Percentiles rank a stretch among this genome's conserved stretches.
Conservation (phyloP, 2,113 vertebrate species). For the Caloenas nicobarica region DNA sequence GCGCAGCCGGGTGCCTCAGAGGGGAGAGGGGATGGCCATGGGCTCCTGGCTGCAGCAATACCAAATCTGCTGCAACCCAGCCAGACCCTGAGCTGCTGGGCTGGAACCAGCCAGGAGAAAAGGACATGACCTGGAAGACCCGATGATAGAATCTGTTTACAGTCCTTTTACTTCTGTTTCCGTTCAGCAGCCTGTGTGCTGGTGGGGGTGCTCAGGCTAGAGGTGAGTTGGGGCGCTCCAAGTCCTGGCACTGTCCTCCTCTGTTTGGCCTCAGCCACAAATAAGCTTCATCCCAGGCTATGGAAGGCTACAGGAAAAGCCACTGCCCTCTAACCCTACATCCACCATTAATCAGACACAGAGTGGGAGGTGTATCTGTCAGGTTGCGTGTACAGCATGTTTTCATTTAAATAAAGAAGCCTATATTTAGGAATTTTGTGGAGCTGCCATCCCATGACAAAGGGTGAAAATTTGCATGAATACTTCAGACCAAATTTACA, state of each 20-base stretch:
- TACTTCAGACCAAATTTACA: background rate
- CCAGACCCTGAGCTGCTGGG: background rate
- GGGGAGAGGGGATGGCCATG: background rate
- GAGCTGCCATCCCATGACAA: accelerated
- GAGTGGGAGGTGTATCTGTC: background rate
- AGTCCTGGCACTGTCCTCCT: background rate
- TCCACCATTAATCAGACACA: too few species aligned
- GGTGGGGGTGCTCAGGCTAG: background rate
- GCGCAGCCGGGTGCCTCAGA: background rate
- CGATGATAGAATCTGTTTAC: background rate
- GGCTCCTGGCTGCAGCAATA: accelerated
- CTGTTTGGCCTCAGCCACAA: background rate
- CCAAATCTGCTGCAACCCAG: background rate
- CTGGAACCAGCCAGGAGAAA: background rate
- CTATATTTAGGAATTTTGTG: accelerated
- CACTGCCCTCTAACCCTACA: background rate
- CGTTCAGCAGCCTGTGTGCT: accelerated
- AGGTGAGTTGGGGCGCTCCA: background rate
- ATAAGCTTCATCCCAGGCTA: background rate
- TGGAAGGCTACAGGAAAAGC: background rate
- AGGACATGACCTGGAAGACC: background rate
- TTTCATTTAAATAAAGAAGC: background rate
- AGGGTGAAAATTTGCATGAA: background rate
- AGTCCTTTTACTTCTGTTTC: background rate
- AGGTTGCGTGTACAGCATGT: background rate